Evolutionary conservation across 2,888 invertebrate genomes (phyloP).

Genomic region (Lochmaea crataegi): DNA sequence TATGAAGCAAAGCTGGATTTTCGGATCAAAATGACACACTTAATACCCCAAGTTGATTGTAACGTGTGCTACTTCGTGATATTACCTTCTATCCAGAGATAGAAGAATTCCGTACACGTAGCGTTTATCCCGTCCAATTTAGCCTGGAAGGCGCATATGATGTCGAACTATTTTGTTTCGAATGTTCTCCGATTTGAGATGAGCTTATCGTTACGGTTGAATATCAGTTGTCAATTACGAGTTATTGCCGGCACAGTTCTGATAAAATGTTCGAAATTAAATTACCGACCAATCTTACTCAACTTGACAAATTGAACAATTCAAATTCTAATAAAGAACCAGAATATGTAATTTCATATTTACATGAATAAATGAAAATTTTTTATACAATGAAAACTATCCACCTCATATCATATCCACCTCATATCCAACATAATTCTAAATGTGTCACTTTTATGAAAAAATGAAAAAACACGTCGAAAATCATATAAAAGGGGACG

Average conservation of each 20-base stretch:
- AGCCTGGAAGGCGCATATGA: conserved; percentile 25
- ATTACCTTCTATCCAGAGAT: conserved; percentile 22
- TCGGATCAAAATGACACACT: conserved; percentile 24
- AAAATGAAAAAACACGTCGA: too few species aligned
- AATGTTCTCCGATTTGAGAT: conserved; percentile 16
- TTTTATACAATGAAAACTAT: too few species aligned
- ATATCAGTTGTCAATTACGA: conserved; percentile 31
- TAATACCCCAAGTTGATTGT: conserved; percentile 37
- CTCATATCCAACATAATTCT: too few species aligned
- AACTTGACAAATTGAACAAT: neutral
- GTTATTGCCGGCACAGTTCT: conserved; percentile 11
- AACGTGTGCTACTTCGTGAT: conserved; percentile 30
- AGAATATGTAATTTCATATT: too few species aligned
- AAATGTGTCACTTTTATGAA: too few species aligned
- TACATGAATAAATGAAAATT: too few species aligned
- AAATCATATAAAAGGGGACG: too few species aligned
- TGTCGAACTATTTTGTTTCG: conserved; percentile 34
- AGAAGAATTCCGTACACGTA: conserved; percentile 30
- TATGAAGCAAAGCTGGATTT: conserved; percentile 26
- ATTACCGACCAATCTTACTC: neutral
- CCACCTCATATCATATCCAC: too few species aligned
- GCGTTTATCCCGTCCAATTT: conserved; percentile 33
- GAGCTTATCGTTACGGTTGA: conserved; percentile 20
- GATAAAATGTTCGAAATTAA: conserved; percentile 15
- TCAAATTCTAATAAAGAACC: neutral